These are phyloP conservation scores for Pangasius krempfi DNA, from an alignment of 2,797 vertebrate genomes.

Conservation along the genomic window DNA sequence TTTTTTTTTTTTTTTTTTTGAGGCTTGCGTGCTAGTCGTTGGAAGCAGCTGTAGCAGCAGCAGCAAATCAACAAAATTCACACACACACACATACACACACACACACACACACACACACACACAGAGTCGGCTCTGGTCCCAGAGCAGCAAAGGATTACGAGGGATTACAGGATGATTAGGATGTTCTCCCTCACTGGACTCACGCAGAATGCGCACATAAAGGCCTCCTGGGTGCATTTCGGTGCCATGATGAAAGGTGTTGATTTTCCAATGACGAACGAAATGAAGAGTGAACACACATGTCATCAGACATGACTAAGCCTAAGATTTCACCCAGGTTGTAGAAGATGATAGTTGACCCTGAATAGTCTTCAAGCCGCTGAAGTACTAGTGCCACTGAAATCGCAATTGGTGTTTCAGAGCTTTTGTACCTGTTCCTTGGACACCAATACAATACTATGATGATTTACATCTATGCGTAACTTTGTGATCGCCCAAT, in stretches of 20 bases:
- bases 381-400: neutral
- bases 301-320: neutral
- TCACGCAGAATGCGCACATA: conserved; percentile 60
- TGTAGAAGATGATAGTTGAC: neutral
- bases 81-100: conserved; percentile 1
- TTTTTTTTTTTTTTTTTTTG: neutral
- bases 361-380: neutral
- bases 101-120: neutral
- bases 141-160: conserved; percentile 76
- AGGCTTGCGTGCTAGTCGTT: neutral
- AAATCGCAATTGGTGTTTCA: neutral
- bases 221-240: conserved; percentile 69
- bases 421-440: neutral
- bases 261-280: conserved; percentile 4
- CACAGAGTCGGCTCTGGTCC: conserved; percentile 61
- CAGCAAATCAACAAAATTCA: conserved; percentile 18
- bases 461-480: neutral
- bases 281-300: conserved; percentile 41
- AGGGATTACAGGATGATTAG: conserved; percentile 79
- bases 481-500: neutral
- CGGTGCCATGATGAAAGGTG: conserved; percentile 21
- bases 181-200: conserved; percentile 63
- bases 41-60: conserved; percentile 8
- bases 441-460: no score
- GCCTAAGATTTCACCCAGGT: neutral